These are phyloP conservation scores for Acronicta alni DNA, from an alignment of 2,888 invertebrate species.

Conservation along the genomic window DNA sequence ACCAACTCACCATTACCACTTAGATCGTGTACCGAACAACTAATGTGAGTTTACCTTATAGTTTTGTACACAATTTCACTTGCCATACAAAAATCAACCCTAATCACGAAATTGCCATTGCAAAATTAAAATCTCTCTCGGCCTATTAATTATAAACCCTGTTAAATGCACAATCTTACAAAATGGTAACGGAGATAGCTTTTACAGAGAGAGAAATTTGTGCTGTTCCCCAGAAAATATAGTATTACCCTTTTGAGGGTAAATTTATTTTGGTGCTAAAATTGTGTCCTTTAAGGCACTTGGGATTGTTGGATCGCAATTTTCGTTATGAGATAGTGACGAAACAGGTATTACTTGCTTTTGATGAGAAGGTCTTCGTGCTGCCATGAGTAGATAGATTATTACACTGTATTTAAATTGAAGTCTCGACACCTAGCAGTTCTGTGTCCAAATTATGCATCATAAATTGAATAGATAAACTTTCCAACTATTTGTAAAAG, in stretches of 20 bases:
- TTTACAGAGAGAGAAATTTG: slow-evolving; percentile 34
- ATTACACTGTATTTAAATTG: background rate
- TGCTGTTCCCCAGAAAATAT: slow-evolving; percentile 53
- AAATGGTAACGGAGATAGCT: slow-evolving; percentile 23
- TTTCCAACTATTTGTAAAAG: no score
- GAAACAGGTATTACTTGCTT: slow-evolving; percentile 25
- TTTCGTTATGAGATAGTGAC: slow-evolving; percentile 37
- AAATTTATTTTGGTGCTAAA: slow-evolving; percentile 45
- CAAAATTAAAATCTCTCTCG: slow-evolving; percentile 9
- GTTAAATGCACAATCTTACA: slow-evolving; percentile 32
- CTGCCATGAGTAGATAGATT: background rate
- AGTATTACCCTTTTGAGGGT: slow-evolving; percentile 47
- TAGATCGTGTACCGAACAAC: no score
- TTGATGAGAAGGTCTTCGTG: slow-evolving; percentile 31
- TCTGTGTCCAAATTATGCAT: background rate
- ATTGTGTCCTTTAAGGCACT: slow-evolving; percentile 40
- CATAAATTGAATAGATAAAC: no score
- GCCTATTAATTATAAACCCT: slow-evolving; percentile 36
- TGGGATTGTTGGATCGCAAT: slow-evolving; percentile 43
- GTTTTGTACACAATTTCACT: no score
- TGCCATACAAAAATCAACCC: background rate
- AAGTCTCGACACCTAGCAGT: background rate
- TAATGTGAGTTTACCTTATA: no score
- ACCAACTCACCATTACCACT: no score
- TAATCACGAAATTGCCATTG: slow-evolving; percentile 3